Conservation (phyloP, 1,140 invertebrate genomes). For the Lasioglossum albipes region DNA sequence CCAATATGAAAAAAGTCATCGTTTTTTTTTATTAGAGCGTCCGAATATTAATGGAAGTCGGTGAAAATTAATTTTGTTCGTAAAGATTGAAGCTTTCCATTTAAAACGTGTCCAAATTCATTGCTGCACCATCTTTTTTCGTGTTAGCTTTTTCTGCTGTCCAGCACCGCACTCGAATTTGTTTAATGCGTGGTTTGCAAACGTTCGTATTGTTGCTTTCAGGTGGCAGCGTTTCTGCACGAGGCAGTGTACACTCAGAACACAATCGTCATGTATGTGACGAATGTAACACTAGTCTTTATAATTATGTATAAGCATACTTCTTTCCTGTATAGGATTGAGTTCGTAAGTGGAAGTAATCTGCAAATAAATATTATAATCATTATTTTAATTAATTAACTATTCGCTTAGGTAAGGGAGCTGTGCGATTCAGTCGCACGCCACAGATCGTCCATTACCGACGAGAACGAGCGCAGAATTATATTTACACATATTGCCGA, state of each 20-base stretch:
- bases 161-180: no score
- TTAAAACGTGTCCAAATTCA: no score
- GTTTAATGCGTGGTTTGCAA: no score
- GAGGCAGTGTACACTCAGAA: neutral
- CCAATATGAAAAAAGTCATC: no score
- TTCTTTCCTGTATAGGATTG: neutral
- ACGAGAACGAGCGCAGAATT: neutral
- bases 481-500: neutral
- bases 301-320: neutral
- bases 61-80: no score
- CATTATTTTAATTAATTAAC: no score
- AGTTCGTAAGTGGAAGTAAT: neutral
- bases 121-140: no score
- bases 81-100: no score
- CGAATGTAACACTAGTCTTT: neutral
- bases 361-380: no score
- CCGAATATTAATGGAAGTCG: no score
- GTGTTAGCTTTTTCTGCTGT: no score
- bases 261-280: neutral
- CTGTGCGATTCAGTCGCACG: neutral
- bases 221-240: neutral
- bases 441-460: neutral
- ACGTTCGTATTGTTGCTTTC: neutral
- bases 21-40: no score
- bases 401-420: neutral